A percentile compares a stretch with the other conserved stretches of the same genome.
Evolutionary conservation across 1,140 invertebrate species (phyloP).

Genomic region (Triops cancriformis): DNA sequence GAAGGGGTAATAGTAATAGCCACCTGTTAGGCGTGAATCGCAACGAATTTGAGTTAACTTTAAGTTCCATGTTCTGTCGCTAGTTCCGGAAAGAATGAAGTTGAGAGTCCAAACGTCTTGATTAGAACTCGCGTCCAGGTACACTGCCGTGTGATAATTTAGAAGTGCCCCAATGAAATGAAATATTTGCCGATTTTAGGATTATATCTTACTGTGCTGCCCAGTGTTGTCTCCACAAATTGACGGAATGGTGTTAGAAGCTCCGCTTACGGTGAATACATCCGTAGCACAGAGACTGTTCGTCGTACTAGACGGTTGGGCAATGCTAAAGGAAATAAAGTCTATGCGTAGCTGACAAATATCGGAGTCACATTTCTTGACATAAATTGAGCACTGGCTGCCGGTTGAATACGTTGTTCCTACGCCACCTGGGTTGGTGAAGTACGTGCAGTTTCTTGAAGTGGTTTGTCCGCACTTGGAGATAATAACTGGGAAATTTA

Average conservation of each 20-base stretch:
- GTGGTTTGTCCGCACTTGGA: constrained; percentile 54
- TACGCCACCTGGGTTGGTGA: constrained; percentile 50
- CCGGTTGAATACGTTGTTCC: constrained; percentile 16
- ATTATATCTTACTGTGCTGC: constrained; percentile 22
- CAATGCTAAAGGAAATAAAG: constrained; percentile 17
- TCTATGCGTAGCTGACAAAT: constrained; percentile 5
- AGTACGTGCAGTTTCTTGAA: constrained; percentile 70
- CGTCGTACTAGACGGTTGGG: constrained; percentile 34
- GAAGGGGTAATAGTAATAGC: too few relatives aligned
- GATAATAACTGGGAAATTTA: not conserved
- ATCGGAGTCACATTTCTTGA: not conserved
- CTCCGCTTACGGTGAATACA: constrained; percentile 15
- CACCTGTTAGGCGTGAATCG: not conserved
- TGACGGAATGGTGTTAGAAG: constrained; percentile 18
- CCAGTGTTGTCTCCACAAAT: constrained; percentile 21
- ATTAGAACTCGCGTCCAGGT: not conserved
- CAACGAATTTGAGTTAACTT: constrained; percentile 23
- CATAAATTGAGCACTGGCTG: constrained; percentile 15
- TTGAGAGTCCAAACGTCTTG: not conserved
- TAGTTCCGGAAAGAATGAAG: not conserved
- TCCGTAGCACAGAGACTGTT: constrained; percentile 18
- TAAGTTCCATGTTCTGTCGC: constrained; percentile 22
- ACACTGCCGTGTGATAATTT: not conserved
- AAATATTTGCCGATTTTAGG: not conserved
- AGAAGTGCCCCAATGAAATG: too few relatives aligned